Base-by-base conservation (phyloP, 2,797 vertebrate genomes). In the Mormyrops attenuatus region DNA sequence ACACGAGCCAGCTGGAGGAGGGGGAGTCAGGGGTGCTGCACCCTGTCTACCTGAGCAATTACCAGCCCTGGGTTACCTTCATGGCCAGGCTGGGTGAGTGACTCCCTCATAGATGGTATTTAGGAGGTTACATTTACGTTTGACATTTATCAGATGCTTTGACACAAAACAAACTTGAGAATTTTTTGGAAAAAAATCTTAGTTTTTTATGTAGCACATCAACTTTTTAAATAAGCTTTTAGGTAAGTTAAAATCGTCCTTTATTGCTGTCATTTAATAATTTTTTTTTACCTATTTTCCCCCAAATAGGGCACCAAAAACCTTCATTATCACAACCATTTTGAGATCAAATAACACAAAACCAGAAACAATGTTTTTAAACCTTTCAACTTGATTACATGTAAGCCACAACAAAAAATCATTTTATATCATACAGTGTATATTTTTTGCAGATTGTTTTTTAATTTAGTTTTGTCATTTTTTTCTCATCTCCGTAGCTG, bases 21-120 rank as follows among this genome's bases (percentile, higher is more conserved):
- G 98, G 98, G 0, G 97, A 98, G 17, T 89, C 90, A 0, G 98
- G 98, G n/a, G 95, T 95, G 13, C 92, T 99, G 87, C 97, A 99
- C 89, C 96, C 96, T 0, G 73, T 98, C 86, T 99, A 97, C 94
- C 97, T 93, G 92, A 92, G 90, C 20, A 96, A 95, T 49, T 96
- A 95, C 92, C 96, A 96, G 93, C 95, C 93, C 1, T 99, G 97
- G 98, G 97, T 99, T 93, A 95, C 95, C 55, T 99, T 98, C 92
- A 99, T 99, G 98, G 95, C 95, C 91, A 95, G 94, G 85, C 94
- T 97, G 1, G 97, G 98, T 99, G 92, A 92, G 97, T 92, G 3
- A 34, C 50, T 15, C 17, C 34, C 15, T 50, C 22, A 17, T 47
- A 15, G 47, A 55, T 20, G 44, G 13, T 8, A 44, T 63, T 44